Evolutionary conservation across 2,888 invertebrate genomes (phyloP).

Genomic region (Morpho helenor): DNA sequence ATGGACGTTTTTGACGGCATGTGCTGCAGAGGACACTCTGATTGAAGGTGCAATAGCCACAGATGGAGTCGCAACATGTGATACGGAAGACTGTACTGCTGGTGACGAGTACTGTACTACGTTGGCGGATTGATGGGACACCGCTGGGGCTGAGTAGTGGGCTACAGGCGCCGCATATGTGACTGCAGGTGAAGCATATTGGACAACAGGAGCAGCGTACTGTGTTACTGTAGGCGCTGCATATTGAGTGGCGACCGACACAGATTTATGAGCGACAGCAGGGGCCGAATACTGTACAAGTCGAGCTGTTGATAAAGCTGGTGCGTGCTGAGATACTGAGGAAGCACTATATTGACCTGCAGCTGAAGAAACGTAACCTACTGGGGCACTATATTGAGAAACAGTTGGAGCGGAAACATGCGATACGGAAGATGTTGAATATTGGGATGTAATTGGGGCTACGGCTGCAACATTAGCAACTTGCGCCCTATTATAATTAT

Average conservation of each 20-base stretch:
- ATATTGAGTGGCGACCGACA: constrained; percentile 10
- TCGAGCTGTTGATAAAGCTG: constrained; percentile 17
- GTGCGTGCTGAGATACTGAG: constrained; percentile 31
- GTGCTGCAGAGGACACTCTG: constrained; percentile 31
- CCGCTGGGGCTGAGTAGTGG: constrained; percentile 29
- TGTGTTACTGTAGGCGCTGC: constrained; percentile 34
- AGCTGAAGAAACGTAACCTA: constrained; percentile 30
- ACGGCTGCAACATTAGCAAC: constrained; percentile 29
- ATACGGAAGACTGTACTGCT: constrained; percentile 20
- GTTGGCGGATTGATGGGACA: constrained; percentile 27
- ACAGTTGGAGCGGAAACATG: constrained; percentile 34
- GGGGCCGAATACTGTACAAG: constrained; percentile 21
- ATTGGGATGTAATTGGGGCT: constrained; percentile 31
- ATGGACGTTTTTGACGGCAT: constrained; percentile 75
- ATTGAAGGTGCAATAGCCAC: constrained; percentile 32
- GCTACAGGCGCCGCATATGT: constrained; percentile 32
- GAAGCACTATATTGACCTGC: constrained; percentile 34
- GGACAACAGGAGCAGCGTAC: constrained; percentile 32
- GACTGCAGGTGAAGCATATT: constrained; percentile 30
- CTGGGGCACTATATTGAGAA: constrained; percentile 36
- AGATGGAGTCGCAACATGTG: constrained; percentile 29
- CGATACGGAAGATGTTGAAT: constrained; percentile 28
- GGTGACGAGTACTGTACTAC: constrained; percentile 23
- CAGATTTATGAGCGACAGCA: constrained; percentile 39
- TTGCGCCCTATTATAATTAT: constrained; percentile 30